Evolutionary conservation across 2,113 vertebrate species (phyloP), one percentile per base, ranked within the genome.

Genomic region (Brachypteracias leptosomus): DNA sequence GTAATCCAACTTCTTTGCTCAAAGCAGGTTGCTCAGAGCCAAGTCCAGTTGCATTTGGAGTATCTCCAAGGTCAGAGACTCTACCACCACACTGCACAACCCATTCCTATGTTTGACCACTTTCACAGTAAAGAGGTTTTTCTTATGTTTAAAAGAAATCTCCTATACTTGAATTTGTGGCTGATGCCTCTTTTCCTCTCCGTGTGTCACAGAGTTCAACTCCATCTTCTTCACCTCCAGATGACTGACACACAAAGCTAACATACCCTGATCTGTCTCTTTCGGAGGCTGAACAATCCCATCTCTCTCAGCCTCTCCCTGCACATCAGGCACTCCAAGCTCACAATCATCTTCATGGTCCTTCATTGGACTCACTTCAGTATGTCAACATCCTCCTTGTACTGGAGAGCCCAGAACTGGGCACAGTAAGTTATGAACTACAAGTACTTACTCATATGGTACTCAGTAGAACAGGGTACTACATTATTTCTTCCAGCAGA

Each of bases 31-130:
- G 57, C 33, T 85, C 58, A 59, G 20, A 75, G 36, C 36, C 51
- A 57, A 1, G 0, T n/a, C 14, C 35, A 68, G 11, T 0, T 40
- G 31, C 28, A 36, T 11, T 70, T 72, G 24, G 17, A 62, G 3
- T 11, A 20, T 28, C 11, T 72, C 16, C 21, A 78, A 51, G 42
- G 16, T 35, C 19, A 44, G 16, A 68, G 40, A 57, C 6, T 74
- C 52, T 12, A 52, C 10, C 13, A 73, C 29, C 33, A 52, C 36
- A 66, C 2, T 16, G 19, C 42, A n/a, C 18, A 89, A 73, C 14
- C 16, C 25, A 14, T 25, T 58, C 46, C 24, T 13, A 35, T 8
- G 17, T 61, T 21, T 59, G 35, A 17, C 15, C 13, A 46, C 24
- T 8, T 33, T 57, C 36, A 65, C 13, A 51, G 42, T 31, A 55